phyloP scores from a whole-genome alignment of 2,888 invertebrate species.

The Clistopyga incitator region DNA sequence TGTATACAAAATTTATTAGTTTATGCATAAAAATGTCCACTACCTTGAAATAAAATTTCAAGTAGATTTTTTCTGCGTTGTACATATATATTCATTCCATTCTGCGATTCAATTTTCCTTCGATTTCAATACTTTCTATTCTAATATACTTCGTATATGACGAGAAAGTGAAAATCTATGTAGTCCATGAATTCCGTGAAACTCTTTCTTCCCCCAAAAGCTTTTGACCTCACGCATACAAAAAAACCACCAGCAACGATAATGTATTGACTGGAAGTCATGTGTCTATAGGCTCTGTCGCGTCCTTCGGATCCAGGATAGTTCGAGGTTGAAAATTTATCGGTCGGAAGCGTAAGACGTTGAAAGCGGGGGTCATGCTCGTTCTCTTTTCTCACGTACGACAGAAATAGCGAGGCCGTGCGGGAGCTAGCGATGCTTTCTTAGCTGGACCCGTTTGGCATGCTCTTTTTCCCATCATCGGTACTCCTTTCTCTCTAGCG shows the following conservation, averaged over 20 bases:
- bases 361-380: conserved; percentile 31
- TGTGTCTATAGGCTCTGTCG: background rate
- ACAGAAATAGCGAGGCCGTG: conserved; percentile 57
- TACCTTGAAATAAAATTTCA: no score
- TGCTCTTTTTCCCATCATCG: conserved; percentile 33
- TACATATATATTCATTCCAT: no score
- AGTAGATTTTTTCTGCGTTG: no score
- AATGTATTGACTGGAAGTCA: conserved; percentile 30
- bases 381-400: conserved; percentile 55
- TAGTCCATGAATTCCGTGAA: no score
- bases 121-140: no score
- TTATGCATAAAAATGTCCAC: no score
- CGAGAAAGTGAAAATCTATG: no score
- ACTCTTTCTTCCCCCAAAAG: no score
- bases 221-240: background rate
- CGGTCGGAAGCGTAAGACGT: conserved; percentile 58
- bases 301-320: conserved; percentile 41
- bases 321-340: conserved; percentile 61
- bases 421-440: conserved; percentile 48
- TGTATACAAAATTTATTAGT: no score
- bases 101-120: no score
- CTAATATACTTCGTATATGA: no score
- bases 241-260: background rate
- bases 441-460: conserved; percentile 48
- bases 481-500: conserved; percentile 49